phyloP scores from a whole-genome alignment of 2,888 invertebrate genomes.

The Synanthedon vespiformis region DNA sequence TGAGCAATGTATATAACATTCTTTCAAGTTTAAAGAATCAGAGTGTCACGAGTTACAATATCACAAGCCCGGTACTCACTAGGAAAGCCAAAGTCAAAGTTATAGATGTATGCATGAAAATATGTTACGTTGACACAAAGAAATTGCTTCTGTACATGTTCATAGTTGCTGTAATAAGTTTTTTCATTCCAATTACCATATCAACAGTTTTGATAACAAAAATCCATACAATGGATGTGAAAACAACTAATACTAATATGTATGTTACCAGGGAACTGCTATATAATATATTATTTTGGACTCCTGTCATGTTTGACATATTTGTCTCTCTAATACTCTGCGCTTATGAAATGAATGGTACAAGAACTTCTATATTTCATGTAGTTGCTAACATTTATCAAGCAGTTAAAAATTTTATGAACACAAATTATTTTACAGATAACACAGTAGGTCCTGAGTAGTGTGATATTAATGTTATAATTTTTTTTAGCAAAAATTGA shows the following conservation, averaged over 20 bases:
- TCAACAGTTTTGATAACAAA: slow-evolving; percentile 51
- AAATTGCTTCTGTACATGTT: slow-evolving; percentile 48
- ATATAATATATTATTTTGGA: slow-evolving; percentile 59
- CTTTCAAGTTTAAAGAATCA: slow-evolving; percentile 34
- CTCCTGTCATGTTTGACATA: slow-evolving; percentile 57
- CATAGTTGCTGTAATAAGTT: slow-evolving; percentile 38
- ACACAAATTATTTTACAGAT: slow-evolving; percentile 50
- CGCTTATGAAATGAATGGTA: slow-evolving; percentile 42
- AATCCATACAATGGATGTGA: slow-evolving; percentile 43
- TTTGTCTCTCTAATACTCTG: slow-evolving; percentile 50
- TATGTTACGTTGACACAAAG: slow-evolving; percentile 51
- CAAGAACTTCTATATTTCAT: slow-evolving; percentile 45
- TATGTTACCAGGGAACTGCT: slow-evolving; percentile 49
- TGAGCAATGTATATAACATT: slow-evolving; percentile 42
- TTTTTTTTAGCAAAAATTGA: too few species aligned
- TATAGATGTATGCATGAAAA: slow-evolving; percentile 34
- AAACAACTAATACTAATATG: slow-evolving; percentile 34
- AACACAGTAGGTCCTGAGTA: slow-evolving; percentile 40
- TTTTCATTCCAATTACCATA: slow-evolving; percentile 56
- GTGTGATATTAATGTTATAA: too few species aligned
- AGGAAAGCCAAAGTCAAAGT: slow-evolving; percentile 22
- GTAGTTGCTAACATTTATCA: slow-evolving; percentile 59
- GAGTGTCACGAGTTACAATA: slow-evolving; percentile 20
- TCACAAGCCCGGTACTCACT: slow-evolving; percentile 22
- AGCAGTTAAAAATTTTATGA: slow-evolving; percentile 52